These are phyloP conservation scores for Epinephelus cyanopodus DNA, from an alignment of 2,113 vertebrate genomes.

Conservation along the genomic window DNA sequence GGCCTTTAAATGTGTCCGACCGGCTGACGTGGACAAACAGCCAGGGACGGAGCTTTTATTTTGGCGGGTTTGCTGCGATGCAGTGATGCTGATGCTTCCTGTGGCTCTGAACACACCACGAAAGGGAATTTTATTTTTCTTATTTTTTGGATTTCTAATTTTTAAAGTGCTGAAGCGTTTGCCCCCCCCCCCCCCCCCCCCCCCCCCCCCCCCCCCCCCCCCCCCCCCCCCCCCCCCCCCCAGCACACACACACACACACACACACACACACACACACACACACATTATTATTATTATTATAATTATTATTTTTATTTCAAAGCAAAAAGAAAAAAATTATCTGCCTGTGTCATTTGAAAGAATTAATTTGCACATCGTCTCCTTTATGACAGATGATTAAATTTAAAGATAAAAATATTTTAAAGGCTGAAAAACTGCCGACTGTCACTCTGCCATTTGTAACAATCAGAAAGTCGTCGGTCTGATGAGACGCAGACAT, in stretches of 20 bases:
- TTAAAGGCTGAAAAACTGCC: no score
- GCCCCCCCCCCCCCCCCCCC: constrained; percentile 14
- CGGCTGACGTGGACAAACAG: constrained; percentile 42
- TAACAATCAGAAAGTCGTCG: no score
- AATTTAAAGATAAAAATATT: no score
- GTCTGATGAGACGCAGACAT: no score
- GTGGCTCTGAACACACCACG: constrained; percentile 52
- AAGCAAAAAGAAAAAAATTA: background rate
- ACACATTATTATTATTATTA: background rate
- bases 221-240: constrained; percentile 10
- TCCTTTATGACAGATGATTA: no score
- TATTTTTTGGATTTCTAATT: constrained; percentile 56
- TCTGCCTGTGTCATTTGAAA: background rate
- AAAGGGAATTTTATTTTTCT: constrained; percentile 55
- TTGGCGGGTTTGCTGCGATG: constrained; percentile 64
- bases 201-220: no score
- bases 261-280: no score
- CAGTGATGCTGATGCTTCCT: constrained; percentile 44
- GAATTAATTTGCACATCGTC: background rate
- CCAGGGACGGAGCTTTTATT: constrained; percentile 54
- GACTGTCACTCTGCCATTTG: no score
- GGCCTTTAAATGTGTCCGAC: constrained; percentile 12
- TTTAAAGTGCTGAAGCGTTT: constrained; percentile 78
- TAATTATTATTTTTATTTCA: background rate
- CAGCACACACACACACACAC: no score